phyloP scores from a whole-genome alignment of 2,888 invertebrate species.

The Temnothorax unifasciatus region DNA sequence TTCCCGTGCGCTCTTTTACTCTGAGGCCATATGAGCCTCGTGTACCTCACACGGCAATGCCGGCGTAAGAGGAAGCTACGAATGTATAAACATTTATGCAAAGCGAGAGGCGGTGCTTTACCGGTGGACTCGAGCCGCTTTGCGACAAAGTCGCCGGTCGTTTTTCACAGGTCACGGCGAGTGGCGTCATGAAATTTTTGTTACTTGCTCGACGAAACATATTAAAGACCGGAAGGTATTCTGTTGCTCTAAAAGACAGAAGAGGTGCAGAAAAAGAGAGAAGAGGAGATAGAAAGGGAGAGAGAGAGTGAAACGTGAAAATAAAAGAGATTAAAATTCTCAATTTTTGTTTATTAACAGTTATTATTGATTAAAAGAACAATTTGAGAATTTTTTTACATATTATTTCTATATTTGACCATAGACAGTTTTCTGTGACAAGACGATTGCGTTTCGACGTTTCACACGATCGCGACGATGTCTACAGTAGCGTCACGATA shows the following conservation, averaged over 20 bases:
- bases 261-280: not conserved
- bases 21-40: slow-evolving; percentile 53
- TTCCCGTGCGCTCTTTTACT: slow-evolving; percentile 47
- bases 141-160: slow-evolving; percentile 64
- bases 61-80: slow-evolving; percentile 65
- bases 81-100: slow-evolving; percentile 74
- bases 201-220: slow-evolving; percentile 58
- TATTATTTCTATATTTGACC: not conserved
- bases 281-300: not conserved
- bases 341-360: not conserved
- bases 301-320: not conserved
- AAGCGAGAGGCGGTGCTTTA: slow-evolving; percentile 54
- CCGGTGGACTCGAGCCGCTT: slow-evolving; percentile 57
- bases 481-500: slow-evolving; percentile 39
- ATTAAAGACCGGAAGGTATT: slow-evolving; percentile 51
- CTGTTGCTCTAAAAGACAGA: slow-evolving; percentile 35
- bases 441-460: not conserved
- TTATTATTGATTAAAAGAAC: not conserved
- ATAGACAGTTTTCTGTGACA: not conserved
- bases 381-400: not conserved
- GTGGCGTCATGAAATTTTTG: slow-evolving; percentile 62
- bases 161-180: slow-evolving; percentile 60
- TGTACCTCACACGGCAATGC: slow-evolving; percentile 39
- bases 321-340: not conserved
- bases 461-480: not conserved